Evolutionary conservation across 2,888 invertebrate species (phyloP).

Genomic region (Villa cingulata): DNA sequence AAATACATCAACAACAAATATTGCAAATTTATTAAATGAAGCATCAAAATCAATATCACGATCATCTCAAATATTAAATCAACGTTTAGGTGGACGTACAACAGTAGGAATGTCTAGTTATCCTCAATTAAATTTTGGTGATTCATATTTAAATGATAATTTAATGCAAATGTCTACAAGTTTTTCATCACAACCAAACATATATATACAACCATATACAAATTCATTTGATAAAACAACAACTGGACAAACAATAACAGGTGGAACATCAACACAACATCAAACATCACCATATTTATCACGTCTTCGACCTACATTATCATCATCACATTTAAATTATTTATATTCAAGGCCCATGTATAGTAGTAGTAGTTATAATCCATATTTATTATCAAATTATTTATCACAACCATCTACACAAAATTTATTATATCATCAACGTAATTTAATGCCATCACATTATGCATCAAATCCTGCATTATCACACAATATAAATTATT

Average conservation of each 20-base stretch:
- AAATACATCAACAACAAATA: constrained; percentile 28
- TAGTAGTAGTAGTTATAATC: constrained; percentile 10
- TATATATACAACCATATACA: constrained; percentile 32
- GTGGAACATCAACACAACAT: constrained; percentile 14
- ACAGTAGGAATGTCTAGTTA: constrained; percentile 30
- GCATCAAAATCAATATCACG: constrained; percentile 37
- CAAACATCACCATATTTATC: constrained; percentile 17
- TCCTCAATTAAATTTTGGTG: constrained; percentile 31
- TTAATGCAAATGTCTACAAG: constrained; percentile 35
- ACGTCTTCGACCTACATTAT: constrained; percentile 30
- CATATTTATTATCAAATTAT: constrained; percentile 6
- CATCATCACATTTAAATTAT: constrained; percentile 30
- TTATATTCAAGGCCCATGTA: constrained; percentile 11
- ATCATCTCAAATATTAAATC: constrained; percentile 34
- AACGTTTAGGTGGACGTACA: constrained; percentile 29
- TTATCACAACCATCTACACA: constrained; percentile 9
- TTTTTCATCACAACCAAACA: constrained; percentile 36
- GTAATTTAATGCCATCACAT: constrained; percentile 13
- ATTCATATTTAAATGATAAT: constrained; percentile 19
- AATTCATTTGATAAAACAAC: constrained; percentile 17
- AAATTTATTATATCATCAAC: constrained; percentile 7
- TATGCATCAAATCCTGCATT: constrained; percentile 20
- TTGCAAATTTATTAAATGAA: constrained; percentile 35
- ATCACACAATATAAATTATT: constrained; percentile 22
- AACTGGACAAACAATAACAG: constrained; percentile 14